These are phyloP conservation scores for Monarcha castaneiventris DNA, from an alignment of 2,113 vertebrate genomes.

Conservation along the genomic window DNA sequence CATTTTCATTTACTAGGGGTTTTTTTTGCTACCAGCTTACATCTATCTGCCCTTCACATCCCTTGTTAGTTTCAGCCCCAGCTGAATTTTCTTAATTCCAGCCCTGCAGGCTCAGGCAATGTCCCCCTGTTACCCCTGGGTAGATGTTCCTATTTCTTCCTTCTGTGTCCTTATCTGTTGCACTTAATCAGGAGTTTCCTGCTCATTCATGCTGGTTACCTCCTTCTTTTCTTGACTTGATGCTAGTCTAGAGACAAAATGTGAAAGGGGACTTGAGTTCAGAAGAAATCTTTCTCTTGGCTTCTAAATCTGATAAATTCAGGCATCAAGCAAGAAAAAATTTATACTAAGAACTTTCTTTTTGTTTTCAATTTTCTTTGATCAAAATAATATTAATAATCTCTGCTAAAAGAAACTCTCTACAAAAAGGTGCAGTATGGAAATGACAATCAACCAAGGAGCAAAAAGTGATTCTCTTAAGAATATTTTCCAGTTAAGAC, in stretches of 20 bases:
- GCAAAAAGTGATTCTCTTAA: not conserved
- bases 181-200: not conserved
- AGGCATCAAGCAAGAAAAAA: not conserved
- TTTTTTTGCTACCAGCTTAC: not conserved
- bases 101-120: not conserved
- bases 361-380: not conserved
- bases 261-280: not conserved
- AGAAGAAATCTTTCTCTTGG: not conserved
- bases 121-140: not conserved
- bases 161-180: not conserved
- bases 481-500: not conserved
- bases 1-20: accelerated
- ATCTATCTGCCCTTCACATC: not conserved
- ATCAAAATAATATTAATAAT: not conserved
- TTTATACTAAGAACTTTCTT: not conserved
- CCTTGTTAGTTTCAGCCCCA: not conserved
- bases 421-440: not conserved
- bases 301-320: not conserved
- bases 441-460: not conserved
- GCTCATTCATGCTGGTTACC: not conserved
- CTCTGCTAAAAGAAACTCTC: not conserved
- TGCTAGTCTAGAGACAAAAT: not conserved
- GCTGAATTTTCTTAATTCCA: not conserved
- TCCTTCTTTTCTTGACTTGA: not conserved
- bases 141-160: not conserved